Percentiles rank a stretch among this genome's conserved stretches.
phyloP scores from a whole-genome alignment of 2,888 invertebrate species.

The Lacanobia wlatinum region DNA sequence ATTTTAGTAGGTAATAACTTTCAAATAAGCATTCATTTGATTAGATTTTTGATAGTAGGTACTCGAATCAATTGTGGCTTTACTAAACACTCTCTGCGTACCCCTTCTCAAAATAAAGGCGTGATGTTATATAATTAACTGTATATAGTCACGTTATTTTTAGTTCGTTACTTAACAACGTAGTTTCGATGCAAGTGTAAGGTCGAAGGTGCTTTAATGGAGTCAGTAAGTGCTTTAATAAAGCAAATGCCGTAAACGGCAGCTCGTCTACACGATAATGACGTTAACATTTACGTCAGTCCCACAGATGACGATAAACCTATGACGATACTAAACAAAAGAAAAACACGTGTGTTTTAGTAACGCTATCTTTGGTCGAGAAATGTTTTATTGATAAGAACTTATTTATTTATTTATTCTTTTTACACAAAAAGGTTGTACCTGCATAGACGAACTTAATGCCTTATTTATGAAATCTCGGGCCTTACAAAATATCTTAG shows the following conservation, averaged over 20 bases:
- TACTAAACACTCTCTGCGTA: background rate
- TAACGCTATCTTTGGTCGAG: background rate
- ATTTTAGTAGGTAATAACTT: too few species aligned
- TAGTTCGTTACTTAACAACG: conserved; percentile 21
- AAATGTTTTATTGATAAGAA: conserved; percentile 39
- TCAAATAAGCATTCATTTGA: too few species aligned
- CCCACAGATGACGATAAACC: conserved; percentile 21
- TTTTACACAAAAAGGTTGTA: conserved; percentile 25
- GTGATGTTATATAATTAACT: background rate
- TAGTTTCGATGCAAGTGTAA: conserved; percentile 28
- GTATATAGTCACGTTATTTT: background rate
- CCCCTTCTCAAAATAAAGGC: background rate
- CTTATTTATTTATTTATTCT: conserved; percentile 43
- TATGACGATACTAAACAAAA: conserved; percentile 20
- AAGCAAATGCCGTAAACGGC: conserved; percentile 28
- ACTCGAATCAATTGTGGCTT: background rate
- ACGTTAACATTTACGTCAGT: conserved; percentile 44
- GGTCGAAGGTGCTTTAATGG: conserved; percentile 37
- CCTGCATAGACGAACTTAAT: conserved; percentile 4
- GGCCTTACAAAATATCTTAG: background rate
- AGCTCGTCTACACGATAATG: conserved; percentile 27
- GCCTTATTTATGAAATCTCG: conserved; percentile 52
- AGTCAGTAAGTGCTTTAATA: conserved; percentile 39
- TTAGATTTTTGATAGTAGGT: too few species aligned
- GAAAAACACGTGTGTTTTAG: conserved; percentile 7